phyloP scores from a whole-genome alignment of 2,888 invertebrate species.

The Carpatolechia fugitivella region DNA sequence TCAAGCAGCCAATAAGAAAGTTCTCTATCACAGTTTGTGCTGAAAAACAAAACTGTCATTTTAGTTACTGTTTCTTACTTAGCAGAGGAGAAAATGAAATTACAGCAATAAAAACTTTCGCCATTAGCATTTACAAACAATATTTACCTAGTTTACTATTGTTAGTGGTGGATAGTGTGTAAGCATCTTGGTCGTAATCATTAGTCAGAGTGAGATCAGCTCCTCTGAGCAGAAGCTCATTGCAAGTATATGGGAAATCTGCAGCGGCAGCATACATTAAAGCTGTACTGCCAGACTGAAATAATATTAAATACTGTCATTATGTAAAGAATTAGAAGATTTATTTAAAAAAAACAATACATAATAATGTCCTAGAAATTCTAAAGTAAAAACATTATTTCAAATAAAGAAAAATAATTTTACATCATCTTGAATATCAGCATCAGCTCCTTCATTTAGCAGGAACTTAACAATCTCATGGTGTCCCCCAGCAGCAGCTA shows the following conservation, averaged over 20 bases:
- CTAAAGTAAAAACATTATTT: not conserved
- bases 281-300: constrained; percentile 91
- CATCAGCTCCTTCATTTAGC: constrained; percentile 86
- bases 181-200: constrained; percentile 90
- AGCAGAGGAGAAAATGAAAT: too few relatives aligned
- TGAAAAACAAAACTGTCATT: constrained; percentile 55
- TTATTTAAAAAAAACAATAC: not conserved
- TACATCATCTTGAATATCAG: constrained; percentile 91
- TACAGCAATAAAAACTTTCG: too few relatives aligned
- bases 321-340: too few relatives aligned
- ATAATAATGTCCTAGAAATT: not conserved
- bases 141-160: constrained; percentile 73
- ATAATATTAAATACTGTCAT: not conserved
- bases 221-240: constrained; percentile 88
- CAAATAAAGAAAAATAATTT: constrained; percentile 27
- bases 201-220: constrained; percentile 90
- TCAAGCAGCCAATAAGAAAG: constrained; percentile 80
- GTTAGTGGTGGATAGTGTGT: constrained; percentile 85
- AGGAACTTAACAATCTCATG: constrained; percentile 91
- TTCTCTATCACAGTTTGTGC: constrained; percentile 90
- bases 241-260: constrained; percentile 93
- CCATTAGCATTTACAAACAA: not conserved
- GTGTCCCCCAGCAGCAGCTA: constrained; percentile 93
- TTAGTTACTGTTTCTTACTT: too few relatives aligned
- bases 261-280: constrained; percentile 95